Evolutionary conservation across 2,113 vertebrate genomes (phyloP), one percentile per base, ranked within the genome.

Genomic region (Dicerorhinus sumatrensis): DNA sequence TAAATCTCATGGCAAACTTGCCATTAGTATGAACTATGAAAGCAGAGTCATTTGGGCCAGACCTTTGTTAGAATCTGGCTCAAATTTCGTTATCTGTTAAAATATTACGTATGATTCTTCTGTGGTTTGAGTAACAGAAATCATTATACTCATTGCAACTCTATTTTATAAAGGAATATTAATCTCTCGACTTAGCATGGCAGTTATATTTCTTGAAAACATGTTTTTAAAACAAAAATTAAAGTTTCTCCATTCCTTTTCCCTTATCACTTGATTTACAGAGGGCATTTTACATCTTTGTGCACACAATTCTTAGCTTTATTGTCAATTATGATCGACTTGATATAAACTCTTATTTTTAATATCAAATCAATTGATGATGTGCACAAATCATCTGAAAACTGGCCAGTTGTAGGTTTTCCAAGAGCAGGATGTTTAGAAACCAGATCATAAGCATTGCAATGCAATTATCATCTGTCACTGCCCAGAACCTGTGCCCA

Each of bases 391-490:
- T 72, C 31, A 91, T 91, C 46, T 85, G 58, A 75, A 67, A 94
- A 73, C 48, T 27, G 10, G 86, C 3, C 46, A 54, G 3, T 23
- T 58, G 17, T 31, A 75, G 33, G 18, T 69, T 96, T 97, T 86
- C 56, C 21, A 92, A 90, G 81, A 96, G 7, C 36, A 96, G 5
- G 7, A 39, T 93, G n/a, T 42, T 89, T 94, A 76, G 16, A 90
- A 63, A 85, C 7, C 18, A 62, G 27, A 11, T 92, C 72, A 81
- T 69, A 89, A 63, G 11, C 9, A 86, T 42, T 10, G 36, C n/a
- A 86, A 82, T 81, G 21, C 5, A 82, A 70, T 72, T 51, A 89
- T 75, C 31, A 48, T 36, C 20, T 39, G 12, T 75, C 67, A 63
- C 54, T 82, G n/a, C 16, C 42, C 29, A 31, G 70, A 96, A 89